These are phyloP conservation scores for Urophycis tenuis DNA, from an alignment of 2,797 vertebrate species.

Conservation along the genomic window DNA sequence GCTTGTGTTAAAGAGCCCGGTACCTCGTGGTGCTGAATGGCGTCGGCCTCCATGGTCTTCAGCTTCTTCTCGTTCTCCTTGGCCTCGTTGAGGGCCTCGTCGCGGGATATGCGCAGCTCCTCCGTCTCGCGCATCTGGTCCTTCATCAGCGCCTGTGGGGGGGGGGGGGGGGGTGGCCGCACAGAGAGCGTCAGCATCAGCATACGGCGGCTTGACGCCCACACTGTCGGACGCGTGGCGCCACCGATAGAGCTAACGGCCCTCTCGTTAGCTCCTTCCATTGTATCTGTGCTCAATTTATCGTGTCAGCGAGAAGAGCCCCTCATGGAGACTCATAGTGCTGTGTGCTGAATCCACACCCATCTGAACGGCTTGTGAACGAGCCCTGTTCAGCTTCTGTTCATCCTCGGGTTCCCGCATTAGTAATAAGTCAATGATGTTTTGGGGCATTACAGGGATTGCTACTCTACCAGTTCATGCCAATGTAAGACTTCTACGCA, in stretches of 20 bases:
- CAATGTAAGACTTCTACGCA: not conserved
- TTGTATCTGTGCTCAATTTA: no score
- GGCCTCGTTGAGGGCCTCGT: conserved; percentile 79
- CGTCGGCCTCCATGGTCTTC: conserved; percentile 87
- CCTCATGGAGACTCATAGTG: no score
- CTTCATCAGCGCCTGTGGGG: conserved; percentile 86
- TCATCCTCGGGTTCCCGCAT: not conserved
- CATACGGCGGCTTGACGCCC: not conserved
- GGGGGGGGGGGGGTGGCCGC: conserved; percentile 29
- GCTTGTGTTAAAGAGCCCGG: not conserved
- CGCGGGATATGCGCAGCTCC: conserved; percentile 83
- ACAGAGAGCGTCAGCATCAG: not conserved
- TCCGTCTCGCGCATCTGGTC: conserved; percentile 87
- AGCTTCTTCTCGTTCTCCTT: conserved; percentile 93
- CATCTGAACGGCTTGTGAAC: not conserved
- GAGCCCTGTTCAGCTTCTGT: not conserved
- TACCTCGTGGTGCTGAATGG: conserved; percentile 89
- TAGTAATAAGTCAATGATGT: not conserved
- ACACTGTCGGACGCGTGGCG: no score
- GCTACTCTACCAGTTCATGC: not conserved
- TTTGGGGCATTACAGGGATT: not conserved
- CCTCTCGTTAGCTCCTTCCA: no score
- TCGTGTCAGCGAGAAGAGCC: no score
- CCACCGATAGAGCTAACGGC: no score
- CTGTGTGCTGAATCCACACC: not conserved